phyloP scores from a whole-genome alignment of 2,888 invertebrate genomes.

The Teleogryllus oceanicus region DNA sequence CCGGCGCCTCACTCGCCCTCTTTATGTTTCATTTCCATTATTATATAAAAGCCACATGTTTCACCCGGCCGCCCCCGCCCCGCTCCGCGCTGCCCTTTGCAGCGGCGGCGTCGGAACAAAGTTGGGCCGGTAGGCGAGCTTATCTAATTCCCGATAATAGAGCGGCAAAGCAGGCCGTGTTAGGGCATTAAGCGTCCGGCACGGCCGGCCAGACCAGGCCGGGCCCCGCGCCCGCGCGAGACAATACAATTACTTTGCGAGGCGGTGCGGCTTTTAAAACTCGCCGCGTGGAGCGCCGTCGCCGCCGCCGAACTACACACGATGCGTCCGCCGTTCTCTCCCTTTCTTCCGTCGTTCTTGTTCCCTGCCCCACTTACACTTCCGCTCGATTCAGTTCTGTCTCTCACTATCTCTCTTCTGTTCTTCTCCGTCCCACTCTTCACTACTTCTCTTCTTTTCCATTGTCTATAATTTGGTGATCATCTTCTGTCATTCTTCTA shows the following conservation, averaged over 20 bases:
- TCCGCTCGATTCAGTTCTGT: too few relatives aligned
- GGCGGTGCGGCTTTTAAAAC: conserved; percentile 18
- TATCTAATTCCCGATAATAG: conserved; percentile 18
- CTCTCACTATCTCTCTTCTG: too few relatives aligned
- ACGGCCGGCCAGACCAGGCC: background rate
- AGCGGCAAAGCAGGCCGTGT: conserved; percentile 9
- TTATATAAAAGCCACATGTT: background rate
- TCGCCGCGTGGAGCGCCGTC: background rate
- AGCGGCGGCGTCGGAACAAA: background rate
- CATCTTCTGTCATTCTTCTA: too few relatives aligned
- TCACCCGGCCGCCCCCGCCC: background rate
- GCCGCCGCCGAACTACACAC: too few relatives aligned
- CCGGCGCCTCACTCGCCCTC: background rate
- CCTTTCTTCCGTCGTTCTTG: too few relatives aligned
- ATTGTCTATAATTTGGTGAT: too few relatives aligned
- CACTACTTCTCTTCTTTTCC: too few relatives aligned
- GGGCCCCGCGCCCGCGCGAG: background rate
- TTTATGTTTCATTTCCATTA: background rate
- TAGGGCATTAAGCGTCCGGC: background rate
- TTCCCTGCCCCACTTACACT: too few relatives aligned
- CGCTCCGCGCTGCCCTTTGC: background rate
- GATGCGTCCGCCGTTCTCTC: too few relatives aligned
- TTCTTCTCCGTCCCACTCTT: too few relatives aligned
- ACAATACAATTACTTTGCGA: conserved; percentile 10
- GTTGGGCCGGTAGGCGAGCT: background rate